Conservation (phyloP, 2,113 vertebrate species). For the Rafetus swinhoei region DNA sequence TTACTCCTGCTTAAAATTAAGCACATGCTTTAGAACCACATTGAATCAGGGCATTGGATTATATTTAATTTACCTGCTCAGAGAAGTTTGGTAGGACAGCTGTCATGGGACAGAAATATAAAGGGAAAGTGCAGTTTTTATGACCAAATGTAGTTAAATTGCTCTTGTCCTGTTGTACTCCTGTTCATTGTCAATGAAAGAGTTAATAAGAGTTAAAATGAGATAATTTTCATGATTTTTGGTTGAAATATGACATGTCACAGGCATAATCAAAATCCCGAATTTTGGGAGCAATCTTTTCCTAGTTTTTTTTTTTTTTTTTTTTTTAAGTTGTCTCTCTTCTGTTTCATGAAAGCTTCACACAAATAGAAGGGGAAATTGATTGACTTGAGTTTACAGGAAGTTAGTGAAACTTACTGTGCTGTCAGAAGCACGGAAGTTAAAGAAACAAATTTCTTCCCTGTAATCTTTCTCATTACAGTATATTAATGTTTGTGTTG, state of each 20-base stretch:
- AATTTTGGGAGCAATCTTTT: background rate
- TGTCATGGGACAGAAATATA: background rate
- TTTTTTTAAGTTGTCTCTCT: fast-evolving
- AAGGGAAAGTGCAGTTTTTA: background rate
- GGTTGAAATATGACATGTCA: background rate
- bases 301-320: background rate
- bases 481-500: background rate
- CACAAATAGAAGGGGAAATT: background rate
- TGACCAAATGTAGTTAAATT: fast-evolving
- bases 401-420: background rate
- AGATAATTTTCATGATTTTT: background rate
- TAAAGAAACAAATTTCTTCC: background rate
- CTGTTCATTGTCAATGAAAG: background rate
- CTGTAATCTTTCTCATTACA: background rate
- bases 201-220: background rate
- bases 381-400: background rate
- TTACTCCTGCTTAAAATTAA: background rate
- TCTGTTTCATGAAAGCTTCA: background rate
- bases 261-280: background rate
- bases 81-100: background rate
- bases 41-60: fast-evolving
- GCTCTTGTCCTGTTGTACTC: background rate
- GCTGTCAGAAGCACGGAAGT: background rate
- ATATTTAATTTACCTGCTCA: background rate
- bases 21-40: background rate